Percentiles rank a stretch among this genome's conserved stretches.
These are phyloP conservation scores for Tribolium freemani DNA, from an alignment of 2,888 invertebrate species.

Conservation along the genomic window DNA sequence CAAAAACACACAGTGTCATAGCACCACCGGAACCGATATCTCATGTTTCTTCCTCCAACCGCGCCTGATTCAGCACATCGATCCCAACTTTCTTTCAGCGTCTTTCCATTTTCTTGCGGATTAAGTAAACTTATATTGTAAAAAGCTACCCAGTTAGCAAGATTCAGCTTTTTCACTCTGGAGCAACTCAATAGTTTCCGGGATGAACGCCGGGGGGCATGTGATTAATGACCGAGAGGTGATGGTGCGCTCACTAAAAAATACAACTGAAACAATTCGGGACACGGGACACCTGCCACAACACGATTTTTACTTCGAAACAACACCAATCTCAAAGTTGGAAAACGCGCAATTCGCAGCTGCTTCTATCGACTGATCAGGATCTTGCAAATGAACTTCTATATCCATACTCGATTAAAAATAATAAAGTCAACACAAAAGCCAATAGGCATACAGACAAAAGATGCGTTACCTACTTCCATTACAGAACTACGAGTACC, in stretches of 20 bases:
- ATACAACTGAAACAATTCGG: slow-evolving; percentile 28
- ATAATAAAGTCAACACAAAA: too few relatives aligned
- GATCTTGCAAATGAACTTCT: not conserved
- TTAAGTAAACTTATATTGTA: slow-evolving; percentile 56
- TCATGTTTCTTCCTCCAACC: slow-evolving; percentile 13
- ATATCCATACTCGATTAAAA: not conserved
- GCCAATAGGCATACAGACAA: too few relatives aligned
- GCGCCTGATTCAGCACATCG: slow-evolving; percentile 32
- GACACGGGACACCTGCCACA: slow-evolving; percentile 27
- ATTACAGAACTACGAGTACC: too few relatives aligned
- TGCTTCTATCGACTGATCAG: not conserved
- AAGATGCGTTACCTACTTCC: too few relatives aligned
- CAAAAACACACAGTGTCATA: slow-evolving; percentile 12
- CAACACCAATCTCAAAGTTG: not conserved
- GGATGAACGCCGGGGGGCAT: slow-evolving; percentile 51
- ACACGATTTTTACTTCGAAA: slow-evolving; percentile 12
- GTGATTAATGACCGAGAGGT: slow-evolving; percentile 55
- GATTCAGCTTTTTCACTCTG: slow-evolving; percentile 52
- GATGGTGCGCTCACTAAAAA: slow-evolving; percentile 32
- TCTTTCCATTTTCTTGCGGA: slow-evolving; percentile 55
- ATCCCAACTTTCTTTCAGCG: slow-evolving; percentile 24
- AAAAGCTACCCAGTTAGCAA: slow-evolving; percentile 55
- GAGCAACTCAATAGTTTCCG: slow-evolving; percentile 53
- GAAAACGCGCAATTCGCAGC: not conserved
- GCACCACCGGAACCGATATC: slow-evolving; percentile 19